Conservation (phyloP, 2,888 invertebrate species). For the Argyra leucocephala region DNA sequence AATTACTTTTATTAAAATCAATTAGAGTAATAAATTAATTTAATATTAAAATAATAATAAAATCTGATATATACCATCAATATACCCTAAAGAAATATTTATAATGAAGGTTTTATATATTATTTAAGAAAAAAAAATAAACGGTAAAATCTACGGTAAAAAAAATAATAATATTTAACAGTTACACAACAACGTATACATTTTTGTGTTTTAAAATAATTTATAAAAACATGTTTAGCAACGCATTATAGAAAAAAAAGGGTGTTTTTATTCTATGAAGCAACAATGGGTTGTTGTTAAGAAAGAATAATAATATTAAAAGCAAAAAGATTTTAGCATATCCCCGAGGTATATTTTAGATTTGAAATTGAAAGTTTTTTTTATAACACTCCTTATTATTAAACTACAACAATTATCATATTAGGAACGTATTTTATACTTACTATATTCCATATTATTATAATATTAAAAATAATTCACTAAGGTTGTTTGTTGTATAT, state of each 20-base stretch:
- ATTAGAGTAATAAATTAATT: too few species aligned
- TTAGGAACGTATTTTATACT: neutral
- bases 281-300: neutral
- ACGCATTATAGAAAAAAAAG: neutral
- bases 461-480: neutral
- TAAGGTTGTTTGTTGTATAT: neutral
- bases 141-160: too few species aligned
- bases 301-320: conserved; percentile 1
- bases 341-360: conserved; percentile 4
- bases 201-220: too few species aligned
- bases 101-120: too few species aligned
- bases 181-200: too few species aligned
- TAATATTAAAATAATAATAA: too few species aligned
- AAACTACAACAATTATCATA: neutral
- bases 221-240: neutral
- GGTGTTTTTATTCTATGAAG: neutral
- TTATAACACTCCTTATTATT: neutral
- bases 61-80: too few species aligned
- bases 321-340: neutral
- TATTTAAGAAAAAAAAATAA: too few species aligned
- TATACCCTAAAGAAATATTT: too few species aligned
- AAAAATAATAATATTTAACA: too few species aligned
- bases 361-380: neutral
- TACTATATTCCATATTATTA: neutral
- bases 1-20: too few species aligned